These are phyloP conservation scores for Toxotes chatareus DNA, from an alignment of 2,113 vertebrate genomes.

Conservation along the genomic window DNA sequence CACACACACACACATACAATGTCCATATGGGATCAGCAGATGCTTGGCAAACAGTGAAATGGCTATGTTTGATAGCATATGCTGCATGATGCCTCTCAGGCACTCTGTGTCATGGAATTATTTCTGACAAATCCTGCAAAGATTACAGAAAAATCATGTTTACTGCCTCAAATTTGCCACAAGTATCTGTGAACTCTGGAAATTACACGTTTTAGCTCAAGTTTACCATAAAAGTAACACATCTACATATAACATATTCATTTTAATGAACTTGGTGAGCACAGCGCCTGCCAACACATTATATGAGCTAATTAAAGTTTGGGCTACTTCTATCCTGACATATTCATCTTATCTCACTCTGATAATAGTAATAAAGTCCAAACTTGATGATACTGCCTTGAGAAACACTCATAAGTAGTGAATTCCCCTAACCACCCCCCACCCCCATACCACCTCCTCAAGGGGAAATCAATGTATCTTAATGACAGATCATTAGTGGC, in stretches of 20 bases:
- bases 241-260: background rate
- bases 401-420: slow-evolving; percentile 54
- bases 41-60: slow-evolving; percentile 78
- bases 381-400: slow-evolving; percentile 43
- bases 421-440: slow-evolving; percentile 5
- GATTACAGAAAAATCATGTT: slow-evolving; percentile 39
- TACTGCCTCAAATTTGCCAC: background rate
- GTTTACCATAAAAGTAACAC: background rate
- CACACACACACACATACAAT: slow-evolving; percentile 57
- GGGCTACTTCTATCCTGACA: slow-evolving; percentile 7
- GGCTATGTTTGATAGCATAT: slow-evolving; percentile 77
- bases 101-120: slow-evolving; percentile 61
- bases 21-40: slow-evolving; percentile 80
- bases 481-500: slow-evolving; percentile 79
- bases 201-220: slow-evolving; percentile 9
- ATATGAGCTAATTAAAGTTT: slow-evolving; percentile 23
- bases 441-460: slow-evolving; percentile 43
- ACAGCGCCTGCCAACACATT: slow-evolving; percentile 1
- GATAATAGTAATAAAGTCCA: slow-evolving; percentile 44
- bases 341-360: slow-evolving; percentile 36
- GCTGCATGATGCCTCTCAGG: slow-evolving; percentile 64
- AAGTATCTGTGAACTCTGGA: background rate
- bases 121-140: slow-evolving; percentile 64
- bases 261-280: background rate
- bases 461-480: slow-evolving; percentile 80